Base-by-base conservation (phyloP, 2,888 invertebrate species). In the Clitarchus hookeri region DNA sequence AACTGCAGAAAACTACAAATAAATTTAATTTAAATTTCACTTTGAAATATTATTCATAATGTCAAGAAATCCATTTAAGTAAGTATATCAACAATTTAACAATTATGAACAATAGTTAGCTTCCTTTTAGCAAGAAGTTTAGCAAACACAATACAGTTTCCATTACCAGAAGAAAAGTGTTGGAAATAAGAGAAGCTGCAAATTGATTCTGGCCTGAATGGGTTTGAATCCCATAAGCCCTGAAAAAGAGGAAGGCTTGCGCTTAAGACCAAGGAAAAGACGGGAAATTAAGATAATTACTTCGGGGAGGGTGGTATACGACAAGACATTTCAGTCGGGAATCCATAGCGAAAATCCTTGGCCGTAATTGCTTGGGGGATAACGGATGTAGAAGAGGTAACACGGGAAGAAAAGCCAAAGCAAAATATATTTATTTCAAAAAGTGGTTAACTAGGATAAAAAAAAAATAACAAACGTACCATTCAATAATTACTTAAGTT, bases 311-410 rank as follows among this genome's bases (percentile, higher is more conserved):
- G 79, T 19, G 84, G 44, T 86, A 84, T 84, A 84, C 54, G 86
- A 54, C 44, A 83, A 77, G 86, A 86, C 27, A 86, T 86, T 86
- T 85, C 84, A 84, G 79, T 85, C 83, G 65, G 84, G 84, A 86
- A 86, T 86, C 85, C 85, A 78, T n/a, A 25, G 83, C 83, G 86
- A 85, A 86, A 86, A 86, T 86, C 86, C 86, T 85, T 78, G 25
- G 83, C 79, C 44, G 86, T 86, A 86, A 86, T 86, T 86, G 83
- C 85, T 86, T 23, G 19, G 65, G 16, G 65, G n/a, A n/a, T 65
- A 65, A 65, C 48, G 16, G 48, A 48, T 48, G 48, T 6, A 48
- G 48, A 48, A 48, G 48, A 48, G 48, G 48, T 48, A 48, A 48
- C 48, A 48, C 11, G 16, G 6, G 6, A 11, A 8, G 48, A 13